Evolutionary conservation across 92 coral and sea anemone species (phyloP).

Genomic region (Muricea muricata): DNA sequence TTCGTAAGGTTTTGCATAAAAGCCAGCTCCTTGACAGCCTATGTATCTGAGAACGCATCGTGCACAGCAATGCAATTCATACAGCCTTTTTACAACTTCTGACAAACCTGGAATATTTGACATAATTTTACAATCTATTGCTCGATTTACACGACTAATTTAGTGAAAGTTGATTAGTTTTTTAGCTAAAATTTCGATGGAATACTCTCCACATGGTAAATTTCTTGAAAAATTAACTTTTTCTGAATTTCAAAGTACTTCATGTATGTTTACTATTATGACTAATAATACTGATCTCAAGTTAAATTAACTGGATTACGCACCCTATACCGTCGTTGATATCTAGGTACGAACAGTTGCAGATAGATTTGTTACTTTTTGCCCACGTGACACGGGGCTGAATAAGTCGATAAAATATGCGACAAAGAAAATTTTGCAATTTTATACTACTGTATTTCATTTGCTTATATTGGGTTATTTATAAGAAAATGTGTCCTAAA

Average conservation of each 20-base stretch:
- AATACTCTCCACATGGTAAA: not conserved
- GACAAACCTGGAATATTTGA: slow-evolving; percentile 9
- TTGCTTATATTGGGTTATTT: no score
- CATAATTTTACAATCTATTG: not conserved
- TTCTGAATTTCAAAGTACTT: no score
- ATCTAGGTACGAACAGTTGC: no score
- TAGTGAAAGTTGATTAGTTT: not conserved
- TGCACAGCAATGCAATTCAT: slow-evolving; percentile 70
- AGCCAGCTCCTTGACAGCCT: slow-evolving; percentile 61
- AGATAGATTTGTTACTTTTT: no score
- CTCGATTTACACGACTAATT: not conserved
- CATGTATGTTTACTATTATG: slow-evolving; percentile 9
- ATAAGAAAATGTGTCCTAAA: no score
- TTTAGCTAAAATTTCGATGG: not conserved
- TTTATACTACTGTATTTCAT: no score
- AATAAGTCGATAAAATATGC: no score
- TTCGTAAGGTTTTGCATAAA: slow-evolving; percentile 62
- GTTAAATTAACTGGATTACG: not conserved
- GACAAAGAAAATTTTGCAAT: no score
- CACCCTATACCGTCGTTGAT: no score
- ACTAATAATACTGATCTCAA: not conserved
- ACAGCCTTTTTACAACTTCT: slow-evolving; percentile 24
- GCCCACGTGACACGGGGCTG: no score
- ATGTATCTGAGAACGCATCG: slow-evolving; percentile 83
- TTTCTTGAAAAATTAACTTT: not conserved